Conservation (phyloP, 30 jellyfish, hydroid and myxozoan species). For the Turritopsis rubra region DNA sequence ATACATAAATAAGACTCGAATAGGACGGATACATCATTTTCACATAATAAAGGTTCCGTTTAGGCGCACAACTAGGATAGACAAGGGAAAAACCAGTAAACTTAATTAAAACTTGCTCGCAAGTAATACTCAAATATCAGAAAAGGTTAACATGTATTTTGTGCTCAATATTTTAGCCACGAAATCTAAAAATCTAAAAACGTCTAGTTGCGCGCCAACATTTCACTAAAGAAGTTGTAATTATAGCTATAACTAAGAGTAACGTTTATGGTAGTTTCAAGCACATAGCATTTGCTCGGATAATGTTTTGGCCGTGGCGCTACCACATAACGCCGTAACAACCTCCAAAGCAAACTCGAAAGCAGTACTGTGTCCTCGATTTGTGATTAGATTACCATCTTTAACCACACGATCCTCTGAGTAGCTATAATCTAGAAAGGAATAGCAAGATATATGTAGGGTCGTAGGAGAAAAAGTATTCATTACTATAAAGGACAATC, state of each 20-base stretch:
- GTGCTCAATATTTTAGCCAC: no score
- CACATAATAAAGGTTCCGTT: background rate
- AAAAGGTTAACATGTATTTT: no score
- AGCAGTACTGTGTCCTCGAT: slow-evolving; percentile 97
- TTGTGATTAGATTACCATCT: slow-evolving; percentile 81
- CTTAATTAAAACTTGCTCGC: no score
- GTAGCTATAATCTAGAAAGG: slow-evolving; percentile 54
- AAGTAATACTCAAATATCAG: no score
- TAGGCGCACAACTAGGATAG: no score
- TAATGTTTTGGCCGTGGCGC: slow-evolving; percentile 42
- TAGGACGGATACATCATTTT: background rate
- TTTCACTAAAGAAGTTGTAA: no score
- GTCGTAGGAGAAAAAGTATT: no score
- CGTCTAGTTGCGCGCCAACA: no score
- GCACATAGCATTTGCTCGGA: slow-evolving; percentile 60
- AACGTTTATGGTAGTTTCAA: background rate
- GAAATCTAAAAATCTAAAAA: no score
- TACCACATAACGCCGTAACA: slow-evolving; percentile 63
- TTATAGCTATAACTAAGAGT: background rate
- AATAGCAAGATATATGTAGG: no score
- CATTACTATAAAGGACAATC: no score
- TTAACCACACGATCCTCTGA: slow-evolving; percentile 68
- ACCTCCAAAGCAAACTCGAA: slow-evolving; percentile 83
- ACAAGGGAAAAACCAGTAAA: no score
- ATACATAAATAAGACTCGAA: background rate